A percentile compares a stretch with the other conserved stretches of the same genome.
Evolutionary conservation across 2,888 invertebrate genomes (phyloP).

Genomic region (Metalampra italica): DNA sequence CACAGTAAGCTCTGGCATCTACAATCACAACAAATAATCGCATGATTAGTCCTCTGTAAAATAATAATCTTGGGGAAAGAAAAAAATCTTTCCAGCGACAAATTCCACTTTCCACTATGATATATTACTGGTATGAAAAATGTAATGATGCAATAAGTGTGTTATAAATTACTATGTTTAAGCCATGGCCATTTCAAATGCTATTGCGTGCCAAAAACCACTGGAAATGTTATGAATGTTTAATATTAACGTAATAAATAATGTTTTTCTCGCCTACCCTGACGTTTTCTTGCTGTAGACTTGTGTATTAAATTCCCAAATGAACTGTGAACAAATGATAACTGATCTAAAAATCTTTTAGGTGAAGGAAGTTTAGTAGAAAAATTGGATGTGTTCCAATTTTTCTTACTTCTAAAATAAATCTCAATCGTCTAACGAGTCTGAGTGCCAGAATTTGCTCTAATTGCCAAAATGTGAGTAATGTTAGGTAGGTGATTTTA

Average conservation of each 20-base stretch:
- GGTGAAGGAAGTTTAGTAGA: conserved; percentile 44
- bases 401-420: conserved; percentile 70
- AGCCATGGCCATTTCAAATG: conserved; percentile 10
- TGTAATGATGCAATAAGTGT: not conserved
- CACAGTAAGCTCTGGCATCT: conserved; percentile 80
- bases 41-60: conserved; percentile 21
- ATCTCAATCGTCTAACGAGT: conserved; percentile 46
- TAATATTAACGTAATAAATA: not conserved
- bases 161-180: conserved; percentile 7
- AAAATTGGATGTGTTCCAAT: conserved; percentile 69
- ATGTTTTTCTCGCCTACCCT: not conserved
- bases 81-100: not conserved
- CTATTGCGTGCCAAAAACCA: conserved; percentile 7
- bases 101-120: too few species aligned
- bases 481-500: not conserved
- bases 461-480: conserved; percentile 11
- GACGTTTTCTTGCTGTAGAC: not conserved
- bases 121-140: not conserved
- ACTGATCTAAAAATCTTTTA: conserved; percentile 14
- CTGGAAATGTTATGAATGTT: not conserved
- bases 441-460: conserved; percentile 47
- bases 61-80: conserved; percentile 2
- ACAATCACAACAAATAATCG: conserved; percentile 24
- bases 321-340: conserved; percentile 24
- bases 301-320: not conserved